Evolutionary conservation across 2,888 invertebrate species (phyloP), one percentile per base, ranked within the genome.

Genomic region (Nomada goodeniana): DNA sequence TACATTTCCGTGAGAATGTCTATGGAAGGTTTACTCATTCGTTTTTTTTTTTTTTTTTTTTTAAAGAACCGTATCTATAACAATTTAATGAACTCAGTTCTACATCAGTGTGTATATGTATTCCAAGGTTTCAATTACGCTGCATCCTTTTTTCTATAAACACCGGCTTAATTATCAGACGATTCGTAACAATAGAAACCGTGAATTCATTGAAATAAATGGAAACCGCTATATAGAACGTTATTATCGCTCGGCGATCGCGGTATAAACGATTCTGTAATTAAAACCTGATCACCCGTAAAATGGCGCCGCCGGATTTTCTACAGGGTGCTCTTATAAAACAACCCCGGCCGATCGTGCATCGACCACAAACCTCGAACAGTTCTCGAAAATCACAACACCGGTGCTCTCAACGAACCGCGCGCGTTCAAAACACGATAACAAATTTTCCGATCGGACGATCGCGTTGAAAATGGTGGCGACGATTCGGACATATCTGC

Each of bases 251-350:
- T 61, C 7, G 13, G 52, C 70, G 36, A 60, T 71, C 70, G 11
- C 60, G 23, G 52, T 42, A 52, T 71, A 61, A 71, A 71, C 36
- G 71, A 42, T 52, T 50, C 42, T 52, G 61, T 71, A 71, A 71
- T 71, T 71, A 61, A 61, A 60, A 61, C 52, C 36, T 61, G 52
- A 61, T 71, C 71, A 52, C 11, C 71, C 36, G 61, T 71, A 52
- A 71, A 61, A 61, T 61, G 18, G 20, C 42, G 18, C 18, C 0
- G 18, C 53, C 42, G 36, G 53, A 29, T 52, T 50, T 52, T 10
- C 26, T 52, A 52, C 18, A 15, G 65, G n/a, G 11, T n/a, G 50
- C 29, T 52, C 20, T 7, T 52, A n/a, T 1, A 65, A 23, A 55
- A 55, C 10, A 7, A 50, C 15, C 15, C 50, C 15, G 0, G 15